A percentile compares a stretch with the other conserved stretches of the same genome.
Conservation (phyloP, 2,888 invertebrate genomes). For the Nymphalis urticae region DNA sequence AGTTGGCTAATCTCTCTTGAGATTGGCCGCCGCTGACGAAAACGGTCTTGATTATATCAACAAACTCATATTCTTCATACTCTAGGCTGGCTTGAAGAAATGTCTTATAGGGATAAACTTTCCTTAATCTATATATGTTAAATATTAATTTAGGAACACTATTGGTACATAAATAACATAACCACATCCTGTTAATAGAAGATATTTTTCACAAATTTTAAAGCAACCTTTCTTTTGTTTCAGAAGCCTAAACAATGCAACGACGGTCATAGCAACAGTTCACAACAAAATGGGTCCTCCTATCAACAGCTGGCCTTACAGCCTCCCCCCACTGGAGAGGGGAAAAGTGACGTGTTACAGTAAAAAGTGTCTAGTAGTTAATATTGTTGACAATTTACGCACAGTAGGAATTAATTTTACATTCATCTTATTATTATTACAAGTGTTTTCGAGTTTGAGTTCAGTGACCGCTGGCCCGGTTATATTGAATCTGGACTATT, state of each 20-base stretch:
- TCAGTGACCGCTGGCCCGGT: constrained; percentile 68
- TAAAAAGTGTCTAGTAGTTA: constrained; percentile 52
- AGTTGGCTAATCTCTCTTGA: too few species aligned
- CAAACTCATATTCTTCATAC: too few species aligned
- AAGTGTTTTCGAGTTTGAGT: constrained; percentile 59
- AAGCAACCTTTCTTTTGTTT: constrained; percentile 49
- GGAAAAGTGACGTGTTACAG: constrained; percentile 44
- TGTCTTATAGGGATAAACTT: too few species aligned
- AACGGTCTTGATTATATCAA: too few species aligned
- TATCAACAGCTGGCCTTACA: constrained; percentile 62
- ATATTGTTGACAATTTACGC: constrained; percentile 54
- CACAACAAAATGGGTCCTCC: constrained; percentile 65
- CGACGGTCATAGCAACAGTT: constrained; percentile 48
- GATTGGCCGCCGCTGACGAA: too few species aligned
- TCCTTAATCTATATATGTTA: too few species aligned
- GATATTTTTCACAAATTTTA: neutral
- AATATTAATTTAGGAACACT: too few species aligned
- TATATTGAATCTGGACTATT: constrained; percentile 69
- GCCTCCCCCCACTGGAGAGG: constrained; percentile 47
- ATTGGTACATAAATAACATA: too few species aligned
- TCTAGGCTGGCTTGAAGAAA: too few species aligned
- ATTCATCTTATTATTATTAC: constrained; percentile 57
- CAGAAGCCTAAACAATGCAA: constrained; percentile 47
- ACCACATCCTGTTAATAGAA: too few species aligned
- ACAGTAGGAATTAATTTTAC: constrained; percentile 63